Base-by-base conservation (phyloP, 2,113 vertebrate genomes). In the Cinclus cinclus region DNA sequence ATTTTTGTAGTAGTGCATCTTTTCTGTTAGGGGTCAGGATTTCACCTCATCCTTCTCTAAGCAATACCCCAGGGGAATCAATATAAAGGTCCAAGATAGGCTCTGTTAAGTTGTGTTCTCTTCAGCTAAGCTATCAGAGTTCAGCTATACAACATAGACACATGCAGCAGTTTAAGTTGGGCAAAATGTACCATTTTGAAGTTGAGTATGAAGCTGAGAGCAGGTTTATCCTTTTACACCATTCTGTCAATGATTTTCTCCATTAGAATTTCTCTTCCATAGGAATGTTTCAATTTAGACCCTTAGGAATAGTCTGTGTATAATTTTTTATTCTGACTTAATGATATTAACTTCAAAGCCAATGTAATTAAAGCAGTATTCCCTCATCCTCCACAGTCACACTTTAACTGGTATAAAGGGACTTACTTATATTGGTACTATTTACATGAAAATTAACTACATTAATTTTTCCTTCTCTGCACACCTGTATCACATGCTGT, bases 271-370 rank as follows among this genome's bases (percentile, higher is more conserved):
- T 65, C 75, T 94, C 79, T 93, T 94, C 85, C 75, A 77, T 77
- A 94, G 64, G 64, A 93, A 70, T 88, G 49, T 93, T 95, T 90
- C 71, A 86, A 90, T 96, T 90, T 71, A 83, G 79, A 83, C 92
- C 93, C 92, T 90, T 67, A 91, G 92, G 95, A 89, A 74, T 47
- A 88, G 42, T 67, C 87, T 80, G 49, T 2, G 2, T n/a, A 37
- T 90, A 92, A 88, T 95, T 96, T 97, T 96, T 94, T 92, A 95
- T 88, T 81, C 79, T 77, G 90, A 90, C 90, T 94, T 96, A 95
- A 94, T 74, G 84, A 88, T 87, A 91, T 94, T 96, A 95, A 46
- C 75, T 92, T 90, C 93, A 95, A 95, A 95, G 92, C 67, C 79
- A 70, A 77, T 90, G 92, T 96, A 96, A 97, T 96, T 95, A 94